Conservation (phyloP, 2,113 vertebrate species). For the Gymnobelideus leadbeateri region DNA sequence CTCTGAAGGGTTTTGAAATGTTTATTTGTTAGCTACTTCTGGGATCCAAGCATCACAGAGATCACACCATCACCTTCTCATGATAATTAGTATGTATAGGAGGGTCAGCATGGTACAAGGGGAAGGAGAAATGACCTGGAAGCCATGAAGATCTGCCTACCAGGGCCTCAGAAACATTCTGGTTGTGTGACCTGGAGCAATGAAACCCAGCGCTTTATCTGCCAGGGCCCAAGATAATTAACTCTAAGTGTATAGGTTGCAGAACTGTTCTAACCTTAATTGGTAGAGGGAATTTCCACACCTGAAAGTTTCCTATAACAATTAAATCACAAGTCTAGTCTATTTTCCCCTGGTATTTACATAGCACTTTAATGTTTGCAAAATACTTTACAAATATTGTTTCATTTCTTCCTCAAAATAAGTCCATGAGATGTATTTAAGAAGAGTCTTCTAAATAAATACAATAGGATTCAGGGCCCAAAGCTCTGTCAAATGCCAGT, state of each 20-base stretch:
- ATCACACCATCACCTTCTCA: no score
- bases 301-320: neutral
- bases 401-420: no score
- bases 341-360: neutral
- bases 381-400: neutral
- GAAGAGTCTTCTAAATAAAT: no score
- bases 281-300: neutral
- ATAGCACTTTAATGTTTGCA: neutral
- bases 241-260: neutral
- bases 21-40: no score
- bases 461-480: no score
- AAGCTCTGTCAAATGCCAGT: no score
- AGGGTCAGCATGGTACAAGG: neutral
- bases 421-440: no score
- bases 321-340: neutral
- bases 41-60: no score
- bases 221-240: neutral
- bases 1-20: neutral
- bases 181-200: neutral
- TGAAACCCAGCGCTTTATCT: neutral
- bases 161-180: neutral
- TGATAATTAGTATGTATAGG: no score
- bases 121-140: neutral
- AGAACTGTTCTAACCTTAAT: neutral
- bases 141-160: neutral